Evolutionary conservation across 2,888 invertebrate genomes (phyloP).

Genomic region (Callimorpha dominula): DNA sequence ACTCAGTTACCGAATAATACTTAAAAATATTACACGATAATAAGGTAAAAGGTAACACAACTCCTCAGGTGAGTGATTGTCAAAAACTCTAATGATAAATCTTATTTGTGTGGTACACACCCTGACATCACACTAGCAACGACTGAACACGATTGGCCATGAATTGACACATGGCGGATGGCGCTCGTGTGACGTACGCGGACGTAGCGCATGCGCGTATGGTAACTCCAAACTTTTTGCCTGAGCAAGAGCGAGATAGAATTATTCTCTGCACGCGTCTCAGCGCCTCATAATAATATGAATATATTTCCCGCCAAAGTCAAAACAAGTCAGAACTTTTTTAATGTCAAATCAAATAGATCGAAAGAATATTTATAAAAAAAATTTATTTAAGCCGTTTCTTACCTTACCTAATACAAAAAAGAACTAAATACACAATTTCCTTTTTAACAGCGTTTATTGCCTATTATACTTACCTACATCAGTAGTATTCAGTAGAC

Average conservation of each 20-base stretch:
- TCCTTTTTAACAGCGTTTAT: neutral
- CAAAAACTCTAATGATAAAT: slow-evolving; percentile 66
- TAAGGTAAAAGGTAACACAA: slow-evolving; percentile 48
- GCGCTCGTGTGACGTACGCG: slow-evolving; percentile 65
- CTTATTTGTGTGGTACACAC: slow-evolving; percentile 60
- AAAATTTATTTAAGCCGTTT: neutral
- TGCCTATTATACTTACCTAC: too few relatives aligned
- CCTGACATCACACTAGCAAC: slow-evolving; percentile 68
- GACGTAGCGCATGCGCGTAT: slow-evolving; percentile 78
- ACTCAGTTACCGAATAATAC: slow-evolving; percentile 13
- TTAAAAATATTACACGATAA: slow-evolving; percentile 44
- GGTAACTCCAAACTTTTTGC: slow-evolving; percentile 68
- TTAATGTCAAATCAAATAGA: neutral
- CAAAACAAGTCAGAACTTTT: slow-evolving; percentile 2
- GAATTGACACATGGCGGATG: slow-evolving; percentile 66
- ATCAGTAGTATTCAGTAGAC: neutral
- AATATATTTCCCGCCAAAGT: slow-evolving; percentile 43
- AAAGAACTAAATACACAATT: neutral
- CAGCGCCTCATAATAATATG: neutral
- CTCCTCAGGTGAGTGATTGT: slow-evolving; percentile 65
- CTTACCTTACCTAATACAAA: neutral
- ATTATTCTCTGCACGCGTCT: slow-evolving; percentile 14
- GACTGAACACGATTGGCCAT: slow-evolving; percentile 71
- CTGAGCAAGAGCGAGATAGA: slow-evolving; percentile 57
- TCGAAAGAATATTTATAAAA: too few relatives aligned